Evolutionary conservation across 2,888 invertebrate species (phyloP).

Genomic region (Sphaerophoria taeniata): DNA sequence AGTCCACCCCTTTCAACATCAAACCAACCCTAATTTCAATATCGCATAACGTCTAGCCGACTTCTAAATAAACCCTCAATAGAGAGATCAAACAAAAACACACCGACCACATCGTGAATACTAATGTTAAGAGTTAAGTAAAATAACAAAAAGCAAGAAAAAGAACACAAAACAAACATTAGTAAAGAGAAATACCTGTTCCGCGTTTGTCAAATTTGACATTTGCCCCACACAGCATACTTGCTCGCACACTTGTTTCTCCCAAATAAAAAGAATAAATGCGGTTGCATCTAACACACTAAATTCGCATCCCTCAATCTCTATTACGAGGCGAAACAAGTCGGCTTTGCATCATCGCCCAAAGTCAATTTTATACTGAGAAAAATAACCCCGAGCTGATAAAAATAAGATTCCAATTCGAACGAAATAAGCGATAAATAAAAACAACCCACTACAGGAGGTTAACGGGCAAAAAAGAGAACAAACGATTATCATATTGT

Average conservation of each 20-base stretch:
- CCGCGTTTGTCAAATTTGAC: slow-evolving; percentile 70
- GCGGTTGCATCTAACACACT: neutral
- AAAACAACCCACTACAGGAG: neutral
- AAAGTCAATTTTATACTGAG: slow-evolving; percentile 12
- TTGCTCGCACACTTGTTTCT: slow-evolving; percentile 54
- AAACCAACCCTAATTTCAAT: slow-evolving; percentile 7
- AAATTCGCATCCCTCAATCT: neutral
- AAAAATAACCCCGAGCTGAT: slow-evolving; percentile 3
- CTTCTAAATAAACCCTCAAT: neutral
- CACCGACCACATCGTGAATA: slow-evolving; percentile 5
- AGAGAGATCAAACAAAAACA: neutral
- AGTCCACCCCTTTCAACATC: neutral
- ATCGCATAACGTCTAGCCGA: slow-evolving; percentile 25
- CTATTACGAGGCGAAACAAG: neutral
- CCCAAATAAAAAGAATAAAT: slow-evolving; percentile 21
- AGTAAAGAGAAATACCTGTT: slow-evolving; percentile 49
- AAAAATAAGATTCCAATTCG: slow-evolving; percentile 35
- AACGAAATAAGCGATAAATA: neutral
- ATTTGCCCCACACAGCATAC: slow-evolving; percentile 56
- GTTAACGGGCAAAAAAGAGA: slow-evolving; percentile 44
- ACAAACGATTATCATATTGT: slow-evolving; percentile 54
- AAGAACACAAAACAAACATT: neutral
- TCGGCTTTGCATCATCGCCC: slow-evolving; percentile 25
- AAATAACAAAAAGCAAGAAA: slow-evolving; percentile 1
- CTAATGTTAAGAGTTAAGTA: no score